Conservation (phyloP, 2,113 vertebrate species). For the Xiphophorus couchianus region DNA sequence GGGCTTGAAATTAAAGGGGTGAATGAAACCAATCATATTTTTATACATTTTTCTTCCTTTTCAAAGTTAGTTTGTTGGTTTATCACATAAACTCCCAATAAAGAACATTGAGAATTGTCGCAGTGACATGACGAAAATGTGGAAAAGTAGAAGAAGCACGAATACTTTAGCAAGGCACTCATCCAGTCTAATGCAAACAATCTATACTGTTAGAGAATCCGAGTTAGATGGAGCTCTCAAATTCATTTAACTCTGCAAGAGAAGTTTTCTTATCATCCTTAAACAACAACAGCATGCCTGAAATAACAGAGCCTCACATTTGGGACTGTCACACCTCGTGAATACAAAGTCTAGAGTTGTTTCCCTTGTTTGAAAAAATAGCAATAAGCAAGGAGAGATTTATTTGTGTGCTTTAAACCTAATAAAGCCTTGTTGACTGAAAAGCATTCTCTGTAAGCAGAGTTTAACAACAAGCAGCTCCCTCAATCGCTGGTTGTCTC, state of each 20-base stretch:
- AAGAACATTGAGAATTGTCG: too few species aligned
- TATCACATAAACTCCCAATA: too few species aligned
- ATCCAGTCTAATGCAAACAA: neutral
- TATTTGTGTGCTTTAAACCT: constrained; percentile 14
- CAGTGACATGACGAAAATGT: neutral
- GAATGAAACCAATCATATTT: too few species aligned
- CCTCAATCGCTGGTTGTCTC: constrained; percentile 31
- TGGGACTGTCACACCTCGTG: neutral
- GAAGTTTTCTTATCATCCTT: neutral
- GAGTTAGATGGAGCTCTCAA: neutral
- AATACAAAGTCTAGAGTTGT: neutral
- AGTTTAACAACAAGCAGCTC: constrained; percentile 27
- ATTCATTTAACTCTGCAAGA: neutral
- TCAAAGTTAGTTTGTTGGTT: too few species aligned
- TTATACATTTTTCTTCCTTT: too few species aligned
- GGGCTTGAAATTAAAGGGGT: neutral
- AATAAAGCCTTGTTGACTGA: constrained; percentile 33
- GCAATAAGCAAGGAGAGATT: constrained; percentile 23
- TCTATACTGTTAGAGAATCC: neutral
- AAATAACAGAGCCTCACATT: neutral
- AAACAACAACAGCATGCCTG: too few species aligned
- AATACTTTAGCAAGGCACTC: neutral
- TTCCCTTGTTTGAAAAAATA: constrained; percentile 5
- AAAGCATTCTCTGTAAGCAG: constrained; percentile 22
- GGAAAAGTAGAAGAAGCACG: neutral